phyloP scores from a whole-genome alignment of 92 coral and sea anemone species.

The Palythoa grandiflora region DNA sequence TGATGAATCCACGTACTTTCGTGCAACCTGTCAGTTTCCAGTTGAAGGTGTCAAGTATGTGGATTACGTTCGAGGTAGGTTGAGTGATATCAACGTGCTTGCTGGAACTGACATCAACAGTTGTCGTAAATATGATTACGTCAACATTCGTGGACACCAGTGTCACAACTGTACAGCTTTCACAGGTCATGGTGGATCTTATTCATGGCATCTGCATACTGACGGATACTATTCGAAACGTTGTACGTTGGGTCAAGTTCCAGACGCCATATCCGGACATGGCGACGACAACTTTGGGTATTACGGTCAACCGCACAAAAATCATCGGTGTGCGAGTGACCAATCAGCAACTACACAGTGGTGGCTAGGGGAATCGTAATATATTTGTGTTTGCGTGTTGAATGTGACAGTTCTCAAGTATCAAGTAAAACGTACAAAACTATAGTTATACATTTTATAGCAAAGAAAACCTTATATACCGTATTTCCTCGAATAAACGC shows the following conservation, averaged over 20 bases:
- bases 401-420: no score
- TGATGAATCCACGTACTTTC: background rate
- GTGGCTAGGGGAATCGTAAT: constrained; percentile 31
- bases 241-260: constrained; percentile 30
- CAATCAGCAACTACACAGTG: constrained; percentile 35
- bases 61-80: constrained; percentile 2
- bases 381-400: no score
- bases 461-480: no score
- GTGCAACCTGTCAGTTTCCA: constrained; percentile 21
- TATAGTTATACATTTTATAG: no score
- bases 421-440: no score
- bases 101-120: no score
- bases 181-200: background rate
- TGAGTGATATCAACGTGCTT: background rate
- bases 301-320: background rate
- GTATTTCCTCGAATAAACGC: no score
- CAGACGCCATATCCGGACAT: background rate
- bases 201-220: constrained; percentile 6
- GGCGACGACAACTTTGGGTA: constrained; percentile 53
- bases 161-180: constrained; percentile 47
- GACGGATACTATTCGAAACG: constrained; percentile 24
- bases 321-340: constrained; percentile 37
- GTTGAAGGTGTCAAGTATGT: background rate
- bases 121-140: constrained; percentile 30
- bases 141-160: constrained; percentile 51